These are phyloP conservation scores for Trichechus manatus DNA, from an alignment of 2,113 vertebrate species.

Conservation along the genomic window DNA sequence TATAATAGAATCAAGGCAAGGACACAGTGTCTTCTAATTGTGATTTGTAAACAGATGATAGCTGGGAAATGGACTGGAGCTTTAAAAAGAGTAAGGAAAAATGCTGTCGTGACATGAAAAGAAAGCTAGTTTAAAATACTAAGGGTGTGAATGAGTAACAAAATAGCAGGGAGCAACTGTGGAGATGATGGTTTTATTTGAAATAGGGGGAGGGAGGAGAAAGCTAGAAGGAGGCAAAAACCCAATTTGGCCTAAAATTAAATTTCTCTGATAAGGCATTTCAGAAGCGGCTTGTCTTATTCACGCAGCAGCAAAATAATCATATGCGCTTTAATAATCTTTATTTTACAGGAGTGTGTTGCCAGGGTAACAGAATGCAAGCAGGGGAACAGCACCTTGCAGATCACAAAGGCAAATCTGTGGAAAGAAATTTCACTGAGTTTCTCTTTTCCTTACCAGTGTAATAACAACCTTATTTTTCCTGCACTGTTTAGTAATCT, in stretches of 20 bases:
- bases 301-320: slow-evolving; percentile 91
- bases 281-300: slow-evolving; percentile 90
- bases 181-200: slow-evolving; percentile 89
- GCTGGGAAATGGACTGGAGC: slow-evolving; percentile 44
- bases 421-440: slow-evolving; percentile 89
- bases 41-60: slow-evolving; percentile 69
- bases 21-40: slow-evolving; percentile 56
- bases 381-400: slow-evolving; percentile 90
- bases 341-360: slow-evolving; percentile 93
- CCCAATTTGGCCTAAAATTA: slow-evolving; percentile 91
- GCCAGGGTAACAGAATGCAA: slow-evolving; percentile 91
- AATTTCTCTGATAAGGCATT: slow-evolving; percentile 92
- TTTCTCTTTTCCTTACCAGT: slow-evolving; percentile 87
- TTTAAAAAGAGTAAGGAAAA: slow-evolving; percentile 74
- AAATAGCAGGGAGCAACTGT: slow-evolving; percentile 84
- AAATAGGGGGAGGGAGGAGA: slow-evolving; percentile 81
- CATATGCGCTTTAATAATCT: slow-evolving; percentile 93
- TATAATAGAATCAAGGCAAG: not conserved
- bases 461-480: slow-evolving; percentile 90
- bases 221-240: slow-evolving; percentile 89
- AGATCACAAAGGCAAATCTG: slow-evolving; percentile 91
- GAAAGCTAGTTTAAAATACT: slow-evolving; percentile 80
- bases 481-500: slow-evolving; percentile 89
- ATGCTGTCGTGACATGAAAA: slow-evolving; percentile 83
- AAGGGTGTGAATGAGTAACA: slow-evolving; percentile 84